These are phyloP conservation scores for Alethe castanea DNA, from an alignment of 2,113 vertebrate genomes.

Conservation along the genomic window DNA sequence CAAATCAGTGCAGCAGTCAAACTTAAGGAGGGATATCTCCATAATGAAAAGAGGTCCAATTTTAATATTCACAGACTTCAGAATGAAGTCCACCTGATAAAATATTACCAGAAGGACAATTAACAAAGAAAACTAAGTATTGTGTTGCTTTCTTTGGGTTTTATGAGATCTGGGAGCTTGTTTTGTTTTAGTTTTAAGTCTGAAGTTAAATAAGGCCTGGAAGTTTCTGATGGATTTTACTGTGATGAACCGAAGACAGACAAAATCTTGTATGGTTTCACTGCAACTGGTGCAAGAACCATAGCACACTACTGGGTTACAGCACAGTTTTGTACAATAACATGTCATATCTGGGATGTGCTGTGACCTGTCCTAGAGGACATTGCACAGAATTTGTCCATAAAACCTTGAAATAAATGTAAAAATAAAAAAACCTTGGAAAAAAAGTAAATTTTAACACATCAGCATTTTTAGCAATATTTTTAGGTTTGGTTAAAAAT, in stretches of 20 bases:
- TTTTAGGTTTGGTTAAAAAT: not conserved
- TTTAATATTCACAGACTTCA: not conserved
- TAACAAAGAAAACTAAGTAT: not conserved
- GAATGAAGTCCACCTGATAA: not conserved
- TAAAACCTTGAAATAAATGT: not conserved
- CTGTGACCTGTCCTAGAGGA: not conserved
- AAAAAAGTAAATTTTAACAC: not conserved
- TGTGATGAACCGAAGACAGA: not conserved
- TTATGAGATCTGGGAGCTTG: rapidly evolving
- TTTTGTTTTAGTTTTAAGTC: not conserved
- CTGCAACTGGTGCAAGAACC: not conserved
- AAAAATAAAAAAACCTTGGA: not conserved
- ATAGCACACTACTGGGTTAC: not conserved
- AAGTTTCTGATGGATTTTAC: not conserved
- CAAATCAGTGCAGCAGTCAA: not conserved
- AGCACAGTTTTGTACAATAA: not conserved
- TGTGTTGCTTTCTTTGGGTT: not conserved
- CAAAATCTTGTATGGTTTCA: not conserved
- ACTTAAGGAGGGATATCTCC: not conserved
- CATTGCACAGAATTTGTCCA: not conserved
- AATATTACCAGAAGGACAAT: not conserved
- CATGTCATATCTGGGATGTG: not conserved
- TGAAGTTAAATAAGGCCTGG: not conserved
- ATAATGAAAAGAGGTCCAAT: not conserved
- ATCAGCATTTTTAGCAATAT: not conserved